These are phyloP conservation scores for Serilophus lunatus DNA, from an alignment of 2,113 vertebrate species.

Conservation along the genomic window DNA sequence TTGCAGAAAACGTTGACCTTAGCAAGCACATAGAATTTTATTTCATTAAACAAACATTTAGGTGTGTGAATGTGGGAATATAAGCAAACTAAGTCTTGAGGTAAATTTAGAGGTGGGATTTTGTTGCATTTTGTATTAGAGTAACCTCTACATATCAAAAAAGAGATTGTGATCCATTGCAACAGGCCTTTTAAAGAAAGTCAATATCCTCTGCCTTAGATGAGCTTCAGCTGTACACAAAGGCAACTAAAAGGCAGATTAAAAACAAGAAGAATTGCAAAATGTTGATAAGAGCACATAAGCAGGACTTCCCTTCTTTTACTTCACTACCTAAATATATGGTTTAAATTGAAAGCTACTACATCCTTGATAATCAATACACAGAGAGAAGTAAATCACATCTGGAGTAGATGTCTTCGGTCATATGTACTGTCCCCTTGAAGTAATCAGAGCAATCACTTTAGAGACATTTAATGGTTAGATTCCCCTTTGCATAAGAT, in stretches of 20 bases:
- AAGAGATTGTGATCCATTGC: neutral
- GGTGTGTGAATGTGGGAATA: neutral
- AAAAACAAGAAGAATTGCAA: neutral
- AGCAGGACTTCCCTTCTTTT: neutral
- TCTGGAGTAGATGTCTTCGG: neutral
- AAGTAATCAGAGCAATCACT: neutral
- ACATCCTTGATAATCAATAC: neutral
- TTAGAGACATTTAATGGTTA: neutral
- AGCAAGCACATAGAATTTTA: neutral
- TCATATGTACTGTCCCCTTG: neutral
- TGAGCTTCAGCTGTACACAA: neutral
- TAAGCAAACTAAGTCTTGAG: neutral
- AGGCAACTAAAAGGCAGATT: neutral
- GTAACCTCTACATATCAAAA: neutral
- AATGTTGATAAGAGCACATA: neutral
- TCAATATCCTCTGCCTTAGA: neutral
- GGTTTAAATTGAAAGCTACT: neutral
- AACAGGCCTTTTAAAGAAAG: neutral
- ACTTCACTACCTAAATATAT: neutral
- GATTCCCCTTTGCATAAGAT: neutral
- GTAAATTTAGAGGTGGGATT: neutral
- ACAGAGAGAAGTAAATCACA: neutral
- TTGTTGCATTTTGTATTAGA: neutral
- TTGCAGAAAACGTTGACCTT: neutral
- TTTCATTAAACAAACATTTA: neutral